Percentiles rank a stretch among this genome's conserved stretches.
These are phyloP conservation scores for Eristalis arbustorum DNA, from an alignment of 2,888 invertebrate species.

Conservation along the genomic window DNA sequence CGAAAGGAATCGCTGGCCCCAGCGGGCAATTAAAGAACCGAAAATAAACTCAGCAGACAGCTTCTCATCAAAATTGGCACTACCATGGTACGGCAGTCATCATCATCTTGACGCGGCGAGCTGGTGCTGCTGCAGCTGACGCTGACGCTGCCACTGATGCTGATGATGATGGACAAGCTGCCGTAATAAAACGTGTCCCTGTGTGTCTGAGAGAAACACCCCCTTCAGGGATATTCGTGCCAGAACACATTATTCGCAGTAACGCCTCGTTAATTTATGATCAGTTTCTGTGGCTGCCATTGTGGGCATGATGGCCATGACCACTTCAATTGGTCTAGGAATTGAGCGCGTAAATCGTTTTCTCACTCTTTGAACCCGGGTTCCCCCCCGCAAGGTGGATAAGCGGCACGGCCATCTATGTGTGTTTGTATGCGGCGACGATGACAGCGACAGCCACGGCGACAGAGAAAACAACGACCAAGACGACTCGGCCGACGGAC, in stretches of 20 bases:
- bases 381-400: constrained; percentile 15
- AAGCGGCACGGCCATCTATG: background rate
- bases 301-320: constrained; percentile 59
- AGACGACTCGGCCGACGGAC: constrained; percentile 16
- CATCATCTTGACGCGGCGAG: constrained; percentile 6
- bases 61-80: constrained; percentile 66
- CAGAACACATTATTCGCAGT: constrained; percentile 69
- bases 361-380: constrained; percentile 19
- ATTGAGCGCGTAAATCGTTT: constrained; percentile 65
- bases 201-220: constrained; percentile 54
- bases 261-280: constrained; percentile 70
- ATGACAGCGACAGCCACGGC: constrained; percentile 6
- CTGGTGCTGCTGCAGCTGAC: background rate
- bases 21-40: constrained; percentile 64
- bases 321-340: constrained; percentile 65
- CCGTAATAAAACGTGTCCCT: constrained; percentile 62
- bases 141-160: constrained; percentile 4
- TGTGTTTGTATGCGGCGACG: background rate
- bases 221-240: constrained; percentile 67
- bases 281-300: constrained; percentile 47
- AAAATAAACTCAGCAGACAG: constrained; percentile 61
- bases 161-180: constrained; percentile 67
- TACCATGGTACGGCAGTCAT: constrained; percentile 14
- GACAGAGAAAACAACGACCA: constrained; percentile 11
- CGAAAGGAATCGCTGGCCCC: constrained; percentile 57